These are phyloP conservation scores for Willowsia nigromaculata DNA, from an alignment of 2,888 invertebrate species.

Conservation along the genomic window DNA sequence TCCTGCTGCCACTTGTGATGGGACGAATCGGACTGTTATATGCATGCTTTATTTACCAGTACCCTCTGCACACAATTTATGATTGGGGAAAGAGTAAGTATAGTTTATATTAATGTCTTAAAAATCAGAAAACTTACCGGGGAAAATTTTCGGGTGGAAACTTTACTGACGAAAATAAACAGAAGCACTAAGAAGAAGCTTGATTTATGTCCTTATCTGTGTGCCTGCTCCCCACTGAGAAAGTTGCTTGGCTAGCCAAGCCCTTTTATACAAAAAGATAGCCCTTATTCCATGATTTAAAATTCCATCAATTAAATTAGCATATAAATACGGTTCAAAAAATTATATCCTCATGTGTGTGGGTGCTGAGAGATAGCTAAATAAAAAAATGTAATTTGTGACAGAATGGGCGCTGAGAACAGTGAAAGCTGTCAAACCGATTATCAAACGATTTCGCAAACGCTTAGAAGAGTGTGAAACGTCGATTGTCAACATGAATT, in stretches of 20 bases:
- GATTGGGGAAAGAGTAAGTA: conserved; percentile 74
- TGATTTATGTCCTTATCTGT: not conserved
- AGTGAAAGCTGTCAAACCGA: conserved; percentile 64
- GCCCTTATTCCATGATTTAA: not conserved
- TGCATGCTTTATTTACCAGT: conserved; percentile 83
- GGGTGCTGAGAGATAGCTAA: not conserved
- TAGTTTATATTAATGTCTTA: not conserved
- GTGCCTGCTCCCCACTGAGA: conserved; percentile 39
- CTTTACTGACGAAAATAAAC: not conserved
- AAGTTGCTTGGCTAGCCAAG: not conserved
- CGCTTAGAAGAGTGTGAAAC: conserved; percentile 86
- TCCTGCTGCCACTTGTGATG: conserved; percentile 82
- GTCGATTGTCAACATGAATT: conserved; percentile 86
- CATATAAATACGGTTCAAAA: conserved; percentile 54
- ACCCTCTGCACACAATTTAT: conserved; percentile 72
- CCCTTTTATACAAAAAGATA: conserved; percentile 40
- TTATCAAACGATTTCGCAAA: conserved; percentile 82
- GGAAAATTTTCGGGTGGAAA: not conserved
- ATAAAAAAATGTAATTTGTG: conserved; percentile 18
- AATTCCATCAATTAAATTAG: conserved; percentile 37
- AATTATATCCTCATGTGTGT: not conserved
- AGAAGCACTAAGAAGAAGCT: not conserved
- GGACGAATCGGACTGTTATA: conserved; percentile 83
- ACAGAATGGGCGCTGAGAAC: conserved; percentile 70
- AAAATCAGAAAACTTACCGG: conserved; percentile 3